A percentile compares a stretch with the other conserved stretches of the same genome.
Conservation (phyloP, 2,888 invertebrate genomes). For the Perizoma affinitatum region DNA sequence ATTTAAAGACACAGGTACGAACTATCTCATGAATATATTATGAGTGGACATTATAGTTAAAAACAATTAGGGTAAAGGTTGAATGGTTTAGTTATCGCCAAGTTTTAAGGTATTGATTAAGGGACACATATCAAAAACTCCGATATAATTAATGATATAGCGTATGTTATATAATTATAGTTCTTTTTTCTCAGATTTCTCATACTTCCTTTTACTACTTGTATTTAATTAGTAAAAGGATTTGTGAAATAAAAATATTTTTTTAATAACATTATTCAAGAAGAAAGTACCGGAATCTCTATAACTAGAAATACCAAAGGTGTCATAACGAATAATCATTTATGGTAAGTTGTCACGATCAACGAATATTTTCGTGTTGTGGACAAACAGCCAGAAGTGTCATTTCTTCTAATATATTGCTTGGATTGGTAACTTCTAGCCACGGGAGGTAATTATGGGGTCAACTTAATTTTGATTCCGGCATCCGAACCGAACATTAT, state of each 20-base stretch:
- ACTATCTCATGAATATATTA: slow-evolving; percentile 72
- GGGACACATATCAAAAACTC: background rate
- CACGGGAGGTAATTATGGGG: slow-evolving; percentile 42
- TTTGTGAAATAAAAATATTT: slow-evolving; percentile 4
- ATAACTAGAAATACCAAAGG: slow-evolving; percentile 23
- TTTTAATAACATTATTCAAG: background rate
- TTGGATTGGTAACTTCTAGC: slow-evolving; percentile 32
- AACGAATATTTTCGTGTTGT: slow-evolving; percentile 27
- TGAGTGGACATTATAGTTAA: slow-evolving; percentile 61
- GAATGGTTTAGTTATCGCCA: slow-evolving; percentile 17
- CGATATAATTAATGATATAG: too few relatives aligned
- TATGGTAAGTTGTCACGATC: slow-evolving; percentile 39
- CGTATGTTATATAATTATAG: too few relatives aligned
- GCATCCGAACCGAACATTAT: slow-evolving; percentile 8
- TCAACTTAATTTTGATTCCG: slow-evolving; percentile 44
- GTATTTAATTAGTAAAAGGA: too few relatives aligned
- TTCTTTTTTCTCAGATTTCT: too few relatives aligned
- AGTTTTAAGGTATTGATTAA: slow-evolving; percentile 13
- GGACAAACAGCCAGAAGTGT: slow-evolving; percentile 25
- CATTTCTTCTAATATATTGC: slow-evolving; percentile 36
- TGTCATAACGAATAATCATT: slow-evolving; percentile 41
- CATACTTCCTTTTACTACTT: too few relatives aligned
- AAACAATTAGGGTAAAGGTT: slow-evolving; percentile 53
- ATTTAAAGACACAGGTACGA: slow-evolving; percentile 67
- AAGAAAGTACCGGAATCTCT: slow-evolving; percentile 15